Evolutionary conservation across 2,888 invertebrate species (phyloP).

Genomic region (Pristionchus entomophagus): DNA sequence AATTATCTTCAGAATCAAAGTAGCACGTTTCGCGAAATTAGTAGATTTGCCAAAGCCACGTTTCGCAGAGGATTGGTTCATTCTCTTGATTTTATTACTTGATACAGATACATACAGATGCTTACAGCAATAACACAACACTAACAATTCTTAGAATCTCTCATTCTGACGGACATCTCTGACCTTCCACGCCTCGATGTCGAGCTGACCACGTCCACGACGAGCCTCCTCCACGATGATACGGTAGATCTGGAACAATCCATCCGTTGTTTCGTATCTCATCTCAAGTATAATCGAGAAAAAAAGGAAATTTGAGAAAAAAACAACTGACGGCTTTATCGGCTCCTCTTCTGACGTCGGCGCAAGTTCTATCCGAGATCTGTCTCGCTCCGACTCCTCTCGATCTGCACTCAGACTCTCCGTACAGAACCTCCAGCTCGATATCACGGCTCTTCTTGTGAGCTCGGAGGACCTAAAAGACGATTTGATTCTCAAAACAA

Average conservation of each 20-base stretch:
- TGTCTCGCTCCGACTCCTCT: conserved; percentile 36
- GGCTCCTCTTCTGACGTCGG: conserved; percentile 40
- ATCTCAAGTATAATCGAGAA: too few species aligned
- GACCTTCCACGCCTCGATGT: conserved; percentile 47
- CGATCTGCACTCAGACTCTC: conserved; percentile 46
- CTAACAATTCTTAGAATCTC: background rate
- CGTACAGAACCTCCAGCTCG: conserved; percentile 45
- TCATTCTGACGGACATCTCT: conserved; percentile 37
- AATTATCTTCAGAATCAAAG: too few species aligned
- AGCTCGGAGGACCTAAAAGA: conserved; percentile 32
- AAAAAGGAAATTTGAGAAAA: background rate
- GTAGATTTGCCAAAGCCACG: too few species aligned
- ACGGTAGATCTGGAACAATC: conserved; percentile 32
- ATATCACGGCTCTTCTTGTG: conserved; percentile 8
- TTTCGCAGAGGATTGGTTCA: too few species aligned
- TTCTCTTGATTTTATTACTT: too few species aligned
- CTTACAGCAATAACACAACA: too few species aligned
- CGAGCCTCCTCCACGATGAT: conserved; percentile 44
- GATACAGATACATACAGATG: too few species aligned
- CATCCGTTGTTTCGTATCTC: background rate
- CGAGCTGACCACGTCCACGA: conserved; percentile 45
- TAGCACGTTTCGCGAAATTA: too few species aligned
- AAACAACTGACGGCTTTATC: conserved; percentile 33
- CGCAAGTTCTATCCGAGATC: conserved; percentile 44
- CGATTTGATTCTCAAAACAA: background rate